A percentile compares a stretch with the other conserved stretches of the same genome.
Conservation (phyloP, 2,797 vertebrate genomes). For the Phataginus tricuspis region DNA sequence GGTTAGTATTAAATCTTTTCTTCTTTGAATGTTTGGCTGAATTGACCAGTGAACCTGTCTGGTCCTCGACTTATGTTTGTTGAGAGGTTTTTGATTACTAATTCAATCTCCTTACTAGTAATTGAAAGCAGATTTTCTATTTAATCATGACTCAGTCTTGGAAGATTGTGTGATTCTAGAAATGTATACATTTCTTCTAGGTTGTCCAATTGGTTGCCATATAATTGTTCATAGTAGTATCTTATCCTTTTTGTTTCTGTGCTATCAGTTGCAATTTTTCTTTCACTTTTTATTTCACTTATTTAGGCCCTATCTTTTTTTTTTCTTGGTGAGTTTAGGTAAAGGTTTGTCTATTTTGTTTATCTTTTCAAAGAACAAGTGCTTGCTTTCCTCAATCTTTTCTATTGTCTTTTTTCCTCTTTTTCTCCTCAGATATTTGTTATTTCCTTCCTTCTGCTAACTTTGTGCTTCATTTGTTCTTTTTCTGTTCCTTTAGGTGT, state of each 20-base stretch:
- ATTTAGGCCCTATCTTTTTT: neutral
- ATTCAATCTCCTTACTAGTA: neutral
- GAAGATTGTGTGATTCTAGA: neutral
- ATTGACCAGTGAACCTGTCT: neutral
- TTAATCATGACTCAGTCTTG: neutral
- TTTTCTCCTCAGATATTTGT: neutral
- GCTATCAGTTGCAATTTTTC: neutral
- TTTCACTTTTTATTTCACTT: neutral
- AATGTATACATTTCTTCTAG: neutral
- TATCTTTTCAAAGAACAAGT: neutral
- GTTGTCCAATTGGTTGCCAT: neutral
- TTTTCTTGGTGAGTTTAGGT: neutral
- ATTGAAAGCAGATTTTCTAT: neutral
- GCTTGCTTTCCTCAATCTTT: neutral
- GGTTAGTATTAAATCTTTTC: neutral
- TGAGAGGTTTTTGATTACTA: neutral
- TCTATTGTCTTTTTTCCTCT: neutral
- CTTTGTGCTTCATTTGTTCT: neutral
- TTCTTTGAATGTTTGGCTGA: neutral
- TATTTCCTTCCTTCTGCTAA: neutral
- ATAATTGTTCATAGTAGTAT: neutral
- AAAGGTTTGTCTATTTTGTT: neutral
- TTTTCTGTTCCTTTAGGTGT: neutral
- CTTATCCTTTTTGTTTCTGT: neutral
- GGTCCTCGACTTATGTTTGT: neutral